Base-by-base conservation (phyloP, 2,888 invertebrate species). In the Dicyrtoma fusca region DNA sequence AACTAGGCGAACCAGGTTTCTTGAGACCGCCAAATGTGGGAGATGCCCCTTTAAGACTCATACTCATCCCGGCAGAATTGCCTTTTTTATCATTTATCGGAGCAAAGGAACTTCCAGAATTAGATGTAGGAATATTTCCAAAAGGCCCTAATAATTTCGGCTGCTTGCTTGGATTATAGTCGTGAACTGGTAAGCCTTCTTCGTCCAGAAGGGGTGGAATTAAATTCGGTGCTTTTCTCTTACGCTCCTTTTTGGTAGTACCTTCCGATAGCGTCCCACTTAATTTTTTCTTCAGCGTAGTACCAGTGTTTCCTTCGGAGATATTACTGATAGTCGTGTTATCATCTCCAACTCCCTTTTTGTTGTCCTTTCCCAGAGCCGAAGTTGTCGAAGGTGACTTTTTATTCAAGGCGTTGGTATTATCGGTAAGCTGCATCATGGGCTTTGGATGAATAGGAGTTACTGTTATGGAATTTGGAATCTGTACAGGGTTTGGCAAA, bases 401-500 rank as follows among this genome's bases (percentile, higher is more conserved):
- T 53, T 21, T 21, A 10, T 53, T 53, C 8, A 55, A 21, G 49
- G 65, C 69, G 0, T 64, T 64, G 14, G 14, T 51, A 42, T 51
- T 68, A 34, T 71, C 63, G 1, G 63, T 25, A 3, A 53, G 19
- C 44, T 34, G 23, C n/a, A 57, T 34, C 23, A 51, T 1, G 1
- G 66, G 59, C 19, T 73, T 75, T 62, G 82, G 83, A 11, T 85
- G 82, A 51, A 94, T 92, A 2, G 94, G 92, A 0, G 94, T 94
- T 71, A 94, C 94, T 0, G 94, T 94, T 72, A 94, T 92, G 0
- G 93, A 92, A 81, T 91, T 91, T 11, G 92, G 90, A 34, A 91
- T 83, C 5, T 87, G 87, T 8, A 90, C 86, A 84, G 10, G 88
- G 84, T 14, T 90, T 86, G 1, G 89, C 86, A 74, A 92, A 0